Evolutionary conservation across 2,888 invertebrate genomes (phyloP), one percentile per base, ranked within the genome.

Genomic region (Drosophila ezoana): DNA sequence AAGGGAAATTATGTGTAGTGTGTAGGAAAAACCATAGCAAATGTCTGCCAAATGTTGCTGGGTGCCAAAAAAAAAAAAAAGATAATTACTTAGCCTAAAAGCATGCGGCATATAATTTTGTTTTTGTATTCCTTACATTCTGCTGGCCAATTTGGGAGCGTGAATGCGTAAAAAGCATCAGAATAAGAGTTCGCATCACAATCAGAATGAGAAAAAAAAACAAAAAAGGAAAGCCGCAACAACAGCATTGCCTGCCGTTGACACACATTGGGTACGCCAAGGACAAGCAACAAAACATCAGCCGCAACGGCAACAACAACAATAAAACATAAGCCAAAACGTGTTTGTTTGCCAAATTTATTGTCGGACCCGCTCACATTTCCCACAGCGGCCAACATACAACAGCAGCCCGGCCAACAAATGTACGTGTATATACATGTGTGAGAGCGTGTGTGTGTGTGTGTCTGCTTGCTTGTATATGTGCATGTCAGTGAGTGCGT

Each of bases 261-360:
- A 86, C 83, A 85, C 82, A 81, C 81, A 85, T 81, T 82, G 82
- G 81, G 81, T 75, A 64, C 70, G 68, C 80, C 81, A 82, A 82
- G 86, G 86, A 86, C 77, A 74, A 28, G 67, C 70, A 77, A 66
- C 78, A 33, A 54, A 76, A 77, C 87, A 81, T 43, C 65, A 67
- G 65, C 68, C 67, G 65, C 79, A 82, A 58, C 49, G 60, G 37
- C 65, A 67, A 48, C 72, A 70, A 51, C 69, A 74, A 83, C 81
- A 87, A 87, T 84, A 84, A 87, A 84, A 87, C 87, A 84, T 87
- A 84, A 81, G 84, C 87, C 83, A 75, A 84, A 87, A 87, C 79
- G 75, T 84, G 83, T 84, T 84, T 87, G 83, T 72, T 79, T 82
- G 87, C 87, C 85, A 87, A 84, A 84, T 82, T 85, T 87, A 87